phyloP scores from a whole-genome alignment of 1,140 invertebrate species.

The Drosophila saltans region DNA sequence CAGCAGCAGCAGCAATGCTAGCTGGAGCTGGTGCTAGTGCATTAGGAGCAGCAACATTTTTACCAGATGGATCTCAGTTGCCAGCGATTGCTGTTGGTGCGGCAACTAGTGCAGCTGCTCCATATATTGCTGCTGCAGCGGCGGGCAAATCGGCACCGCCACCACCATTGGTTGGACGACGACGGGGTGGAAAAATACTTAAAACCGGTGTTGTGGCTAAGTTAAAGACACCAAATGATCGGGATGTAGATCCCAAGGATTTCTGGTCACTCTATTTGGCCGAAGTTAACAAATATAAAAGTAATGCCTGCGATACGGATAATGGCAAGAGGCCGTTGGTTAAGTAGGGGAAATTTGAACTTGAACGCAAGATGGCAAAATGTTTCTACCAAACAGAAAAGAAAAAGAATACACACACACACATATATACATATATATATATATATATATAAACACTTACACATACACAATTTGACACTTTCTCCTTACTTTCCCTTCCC shows the following conservation, averaged over 20 bases:
- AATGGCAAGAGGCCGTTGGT: constrained; percentile 95
- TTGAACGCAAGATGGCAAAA: constrained; percentile 52
- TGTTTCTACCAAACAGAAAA: neutral
- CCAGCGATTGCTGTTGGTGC: constrained; percentile 80
- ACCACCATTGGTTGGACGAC: constrained; percentile 88
- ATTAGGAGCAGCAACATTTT: neutral
- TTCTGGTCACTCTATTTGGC: constrained; percentile 96
- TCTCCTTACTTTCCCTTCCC: neutral
- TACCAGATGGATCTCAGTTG: constrained; percentile 29
- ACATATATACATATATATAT: constrained; percentile 1
- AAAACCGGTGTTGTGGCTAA: constrained; percentile 96
- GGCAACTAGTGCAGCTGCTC: constrained; percentile 63
- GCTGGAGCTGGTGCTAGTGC: constrained; percentile 28
- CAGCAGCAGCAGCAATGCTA: constrained; percentile 23
- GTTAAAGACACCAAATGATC: constrained; percentile 86
- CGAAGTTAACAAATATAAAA: constrained; percentile 96
- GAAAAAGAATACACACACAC: neutral
- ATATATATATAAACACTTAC: neutral
- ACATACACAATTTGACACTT: neutral
- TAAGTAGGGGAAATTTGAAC: constrained; percentile 86
- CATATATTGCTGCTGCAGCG: constrained; percentile 83
- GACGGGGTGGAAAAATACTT: constrained; percentile 92
- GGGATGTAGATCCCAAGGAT: constrained; percentile 89
- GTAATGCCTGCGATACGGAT: constrained; percentile 95
- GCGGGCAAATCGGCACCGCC: constrained; percentile 64